phyloP scores from a whole-genome alignment of 2,888 invertebrate species.

The Halocaridina rubra region DNA sequence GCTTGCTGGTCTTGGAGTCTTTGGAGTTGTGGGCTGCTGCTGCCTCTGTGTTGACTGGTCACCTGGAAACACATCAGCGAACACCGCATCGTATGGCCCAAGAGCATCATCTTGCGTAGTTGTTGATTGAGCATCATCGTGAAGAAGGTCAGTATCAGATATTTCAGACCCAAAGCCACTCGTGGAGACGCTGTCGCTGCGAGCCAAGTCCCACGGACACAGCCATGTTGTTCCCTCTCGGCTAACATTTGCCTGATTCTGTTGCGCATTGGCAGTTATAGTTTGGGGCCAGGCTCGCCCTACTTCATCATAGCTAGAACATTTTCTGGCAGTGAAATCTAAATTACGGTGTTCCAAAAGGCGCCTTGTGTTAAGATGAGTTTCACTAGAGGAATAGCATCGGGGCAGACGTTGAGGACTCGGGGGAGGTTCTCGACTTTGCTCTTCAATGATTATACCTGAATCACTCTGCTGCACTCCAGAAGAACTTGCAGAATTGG shows the following conservation, averaged over 20 bases:
- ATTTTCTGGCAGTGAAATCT: constrained; percentile 57
- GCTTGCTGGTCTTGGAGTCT: constrained; percentile 54
- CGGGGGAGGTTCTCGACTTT: constrained; percentile 14
- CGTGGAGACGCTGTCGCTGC: constrained; percentile 67
- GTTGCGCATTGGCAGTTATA: constrained; percentile 9
- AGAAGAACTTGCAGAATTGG: constrained; percentile 23
- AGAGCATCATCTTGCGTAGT: constrained; percentile 54
- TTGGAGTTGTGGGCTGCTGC: constrained; percentile 14
- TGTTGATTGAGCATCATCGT: constrained; percentile 50
- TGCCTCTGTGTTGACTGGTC: constrained; percentile 20
- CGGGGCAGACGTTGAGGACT: constrained; percentile 48
- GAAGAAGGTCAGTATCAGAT: constrained; percentile 65
- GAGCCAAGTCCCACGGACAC: constrained; percentile 64
- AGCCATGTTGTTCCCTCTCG: constrained; percentile 38
- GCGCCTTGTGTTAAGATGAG: constrained; percentile 55
- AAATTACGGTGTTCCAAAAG: constrained; percentile 47
- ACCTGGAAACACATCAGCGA: constrained; percentile 62
- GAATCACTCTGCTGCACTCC: constrained; percentile 61
- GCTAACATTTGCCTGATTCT: constrained; percentile 37
- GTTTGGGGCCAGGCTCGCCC: constrained; percentile 40
- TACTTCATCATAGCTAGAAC: constrained; percentile 62
- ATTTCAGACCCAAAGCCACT: constrained; percentile 67
- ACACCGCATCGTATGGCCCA: constrained; percentile 62
- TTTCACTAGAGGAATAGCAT: constrained; percentile 61
- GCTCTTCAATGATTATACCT: constrained; percentile 50